Percentiles rank a stretch among this genome's conserved stretches.
phyloP scores from a whole-genome alignment of 2,113 vertebrate genomes.

The Syngnathus floridae region DNA sequence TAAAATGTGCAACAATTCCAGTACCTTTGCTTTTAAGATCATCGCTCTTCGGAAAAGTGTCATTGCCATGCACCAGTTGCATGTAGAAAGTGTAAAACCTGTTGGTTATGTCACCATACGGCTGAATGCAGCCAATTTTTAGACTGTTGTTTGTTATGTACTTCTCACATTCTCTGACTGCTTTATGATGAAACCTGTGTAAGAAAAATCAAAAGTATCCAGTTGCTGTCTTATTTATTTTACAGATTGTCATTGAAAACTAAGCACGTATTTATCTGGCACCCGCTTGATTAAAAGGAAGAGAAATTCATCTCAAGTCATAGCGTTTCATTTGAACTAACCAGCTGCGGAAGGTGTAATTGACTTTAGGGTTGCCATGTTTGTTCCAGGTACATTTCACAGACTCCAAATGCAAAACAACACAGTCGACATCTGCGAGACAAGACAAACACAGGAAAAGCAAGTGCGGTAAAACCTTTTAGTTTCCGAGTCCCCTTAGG shows the following conservation, averaged over 20 bases:
- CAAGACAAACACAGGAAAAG: neutral
- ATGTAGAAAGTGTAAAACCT: constrained; percentile 22
- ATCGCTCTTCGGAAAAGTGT: accelerated
- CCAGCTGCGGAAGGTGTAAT: constrained; percentile 46
- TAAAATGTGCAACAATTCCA: neutral
- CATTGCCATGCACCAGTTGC: constrained; percentile 9
- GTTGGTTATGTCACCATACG: accelerated
- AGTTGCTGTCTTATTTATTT: neutral
- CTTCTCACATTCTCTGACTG: constrained; percentile 5
- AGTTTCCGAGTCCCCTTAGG: neutral
- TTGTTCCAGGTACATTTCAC: constrained; percentile 45
- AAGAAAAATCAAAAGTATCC: constrained; percentile 2
- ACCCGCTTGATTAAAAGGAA: neutral
- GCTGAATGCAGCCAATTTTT: constrained; percentile 39
- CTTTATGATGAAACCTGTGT: neutral
- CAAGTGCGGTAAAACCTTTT: too few relatives aligned
- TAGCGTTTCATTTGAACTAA: constrained; percentile 4
- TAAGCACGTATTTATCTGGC: neutral
- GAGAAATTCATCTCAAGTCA: neutral
- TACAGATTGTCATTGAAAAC: neutral
- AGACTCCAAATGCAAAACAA: constrained; percentile 33
- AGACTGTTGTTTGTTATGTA: constrained; percentile 35
- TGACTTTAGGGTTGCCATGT: constrained; percentile 17
- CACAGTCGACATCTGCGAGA: constrained; percentile 40
- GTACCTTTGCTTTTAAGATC: constrained; percentile 19